phyloP scores from a whole-genome alignment of 1,140 invertebrate genomes.

The Chelonus insularis region DNA sequence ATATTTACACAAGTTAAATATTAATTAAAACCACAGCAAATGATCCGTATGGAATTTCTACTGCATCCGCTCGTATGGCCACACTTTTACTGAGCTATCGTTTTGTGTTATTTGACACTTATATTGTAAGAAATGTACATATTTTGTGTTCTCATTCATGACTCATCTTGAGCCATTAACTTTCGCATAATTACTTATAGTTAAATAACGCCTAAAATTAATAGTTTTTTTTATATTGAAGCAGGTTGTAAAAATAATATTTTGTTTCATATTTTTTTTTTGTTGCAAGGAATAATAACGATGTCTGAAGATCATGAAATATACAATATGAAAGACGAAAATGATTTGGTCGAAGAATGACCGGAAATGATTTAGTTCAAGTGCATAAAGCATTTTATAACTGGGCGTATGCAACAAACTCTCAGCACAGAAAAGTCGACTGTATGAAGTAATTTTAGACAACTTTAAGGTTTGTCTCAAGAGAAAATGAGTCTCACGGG shows the following conservation, averaged over 20 bases:
- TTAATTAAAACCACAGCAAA: conserved; percentile 31
- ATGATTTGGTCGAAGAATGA: not conserved
- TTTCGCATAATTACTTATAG: too few species aligned
- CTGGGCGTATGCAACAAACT: not conserved
- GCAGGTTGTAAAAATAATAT: too few species aligned
- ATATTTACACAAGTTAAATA: conserved; percentile 38
- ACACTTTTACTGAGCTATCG: not conserved
- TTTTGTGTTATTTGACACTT: not conserved
- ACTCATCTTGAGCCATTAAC: too few species aligned
- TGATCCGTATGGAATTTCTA: conserved; percentile 4
- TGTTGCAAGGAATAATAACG: too few species aligned
- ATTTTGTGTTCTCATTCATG: not conserved
- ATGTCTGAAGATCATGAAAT: too few species aligned
- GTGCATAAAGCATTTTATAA: not conserved
- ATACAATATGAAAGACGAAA: too few species aligned
- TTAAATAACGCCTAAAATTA: too few species aligned
- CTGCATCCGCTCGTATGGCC: conserved; percentile 30
- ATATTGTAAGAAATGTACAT: too few species aligned
- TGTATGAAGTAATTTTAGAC: conserved; percentile 2
- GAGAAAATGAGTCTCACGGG: not conserved
- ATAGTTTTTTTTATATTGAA: too few species aligned
- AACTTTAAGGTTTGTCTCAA: not conserved
- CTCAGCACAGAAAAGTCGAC: not conserved
- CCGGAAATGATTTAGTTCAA: conserved; percentile 4
- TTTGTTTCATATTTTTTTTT: too few species aligned